A percentile compares a stretch with the other conserved stretches of the same genome.
These are phyloP conservation scores for Hyperoodon ampullatus DNA, from an alignment of 2,113 vertebrate species.

Conservation along the genomic window DNA sequence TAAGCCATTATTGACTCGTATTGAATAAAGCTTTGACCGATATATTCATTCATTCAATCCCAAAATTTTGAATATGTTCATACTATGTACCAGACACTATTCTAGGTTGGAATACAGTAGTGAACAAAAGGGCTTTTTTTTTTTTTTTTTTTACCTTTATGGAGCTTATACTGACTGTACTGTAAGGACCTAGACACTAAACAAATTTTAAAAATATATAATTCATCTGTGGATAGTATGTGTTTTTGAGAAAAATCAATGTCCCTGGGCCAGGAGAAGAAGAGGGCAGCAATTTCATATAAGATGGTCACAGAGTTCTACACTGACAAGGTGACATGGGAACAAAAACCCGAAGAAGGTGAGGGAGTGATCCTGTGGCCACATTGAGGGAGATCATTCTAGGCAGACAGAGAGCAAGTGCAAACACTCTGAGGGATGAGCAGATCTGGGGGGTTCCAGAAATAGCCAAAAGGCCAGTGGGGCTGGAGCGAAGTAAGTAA, in stretches of 20 bases:
- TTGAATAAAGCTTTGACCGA: background rate
- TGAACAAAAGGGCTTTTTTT: background rate
- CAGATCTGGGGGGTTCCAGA: background rate
- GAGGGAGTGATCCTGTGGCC: background rate
- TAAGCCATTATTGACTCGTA: background rate
- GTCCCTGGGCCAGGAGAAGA: background rate
- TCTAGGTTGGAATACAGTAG: background rate
- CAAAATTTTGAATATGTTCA: background rate
- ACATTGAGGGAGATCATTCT: background rate
- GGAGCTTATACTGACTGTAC: background rate
- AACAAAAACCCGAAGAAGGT: background rate
- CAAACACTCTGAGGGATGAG: background rate
- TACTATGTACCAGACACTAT: background rate
- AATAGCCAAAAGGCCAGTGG: background rate
- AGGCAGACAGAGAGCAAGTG: background rate
- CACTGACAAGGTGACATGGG: background rate
- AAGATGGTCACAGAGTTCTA: background rate
- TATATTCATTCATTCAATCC: background rate
- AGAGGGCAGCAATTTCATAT: background rate
- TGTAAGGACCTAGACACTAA: background rate
- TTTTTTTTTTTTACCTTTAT: background rate
- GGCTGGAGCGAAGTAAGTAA: background rate
- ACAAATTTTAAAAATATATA: background rate
- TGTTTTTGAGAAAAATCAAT: background rate
- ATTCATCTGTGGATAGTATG: background rate